These are phyloP conservation scores for Neoniphon sammara DNA, from an alignment of 2,797 vertebrate genomes.

Conservation along the genomic window DNA sequence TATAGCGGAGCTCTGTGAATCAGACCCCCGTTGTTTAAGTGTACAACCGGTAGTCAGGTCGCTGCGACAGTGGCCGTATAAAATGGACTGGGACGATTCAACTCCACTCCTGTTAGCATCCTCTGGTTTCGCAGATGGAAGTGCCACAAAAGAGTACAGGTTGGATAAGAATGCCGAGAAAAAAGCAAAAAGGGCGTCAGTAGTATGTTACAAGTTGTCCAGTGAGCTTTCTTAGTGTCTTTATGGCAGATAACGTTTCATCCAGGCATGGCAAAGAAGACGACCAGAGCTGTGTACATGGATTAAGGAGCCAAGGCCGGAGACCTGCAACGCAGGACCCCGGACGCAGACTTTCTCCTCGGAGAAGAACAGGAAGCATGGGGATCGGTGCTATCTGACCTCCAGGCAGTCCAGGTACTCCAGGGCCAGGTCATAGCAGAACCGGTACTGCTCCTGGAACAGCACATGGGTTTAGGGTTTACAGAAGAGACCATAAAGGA, in stretches of 20 bases:
- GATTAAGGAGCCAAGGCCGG: conserved; percentile 45
- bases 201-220: conserved; percentile 66
- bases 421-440: conserved; percentile 96
- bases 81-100: conserved; percentile 41
- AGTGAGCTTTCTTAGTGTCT: conserved; percentile 50
- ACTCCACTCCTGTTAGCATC: conserved; percentile 54
- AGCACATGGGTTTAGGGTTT: conserved; percentile 17
- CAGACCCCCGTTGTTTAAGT: conserved; percentile 24
- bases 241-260: conserved; percentile 58
- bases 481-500: background rate
- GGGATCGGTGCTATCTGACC: conserved; percentile 89
- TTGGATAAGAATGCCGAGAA: conserved; percentile 52
- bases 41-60: conserved; percentile 50
- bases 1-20: conserved; percentile 63
- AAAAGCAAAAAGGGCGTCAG: conserved; percentile 54
- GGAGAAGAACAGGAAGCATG: conserved; percentile 27
- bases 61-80: conserved; percentile 48
- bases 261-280: conserved; percentile 63
- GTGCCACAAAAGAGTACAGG: conserved; percentile 57
- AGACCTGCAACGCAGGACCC: conserved; percentile 41
- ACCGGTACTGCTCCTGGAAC: conserved; percentile 94
- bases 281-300: conserved; percentile 61
- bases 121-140: conserved; percentile 66
- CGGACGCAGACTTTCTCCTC: conserved; percentile 40
- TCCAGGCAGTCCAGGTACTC: conserved; percentile 94